Base-by-base conservation (phyloP, 2,888 invertebrate species). In the Sabatieria punctata region DNA sequence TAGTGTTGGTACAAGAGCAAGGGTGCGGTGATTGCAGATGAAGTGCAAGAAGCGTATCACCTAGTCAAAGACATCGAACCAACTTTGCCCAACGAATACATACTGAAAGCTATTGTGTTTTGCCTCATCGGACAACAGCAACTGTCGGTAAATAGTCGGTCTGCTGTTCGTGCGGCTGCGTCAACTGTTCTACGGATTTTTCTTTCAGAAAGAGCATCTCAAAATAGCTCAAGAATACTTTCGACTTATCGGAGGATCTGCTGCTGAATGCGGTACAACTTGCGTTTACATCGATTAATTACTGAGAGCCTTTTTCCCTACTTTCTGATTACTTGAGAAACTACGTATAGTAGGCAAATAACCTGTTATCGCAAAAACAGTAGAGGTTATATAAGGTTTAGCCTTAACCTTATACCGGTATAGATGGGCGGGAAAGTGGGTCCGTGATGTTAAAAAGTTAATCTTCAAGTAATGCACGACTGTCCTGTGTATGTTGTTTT, bases 201-300 rank as follows among this genome's bases (percentile, higher is more conserved):
- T 45, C 51, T 68, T 73, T 26, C 63, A 91, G 89, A 78, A 82
- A 54, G 93, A 97, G 55, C 83, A 89, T 63, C 74, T 93, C 56
- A 89, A 89, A 72, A 77, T 82, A 13, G 95, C 95, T 0, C 88
- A 95, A 64, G 88, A 91, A 66, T 93, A 85, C 67, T 86, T 91
- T 65, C 89, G 91, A 68, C 70, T 91, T 49, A 91, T 97, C 2
- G 95, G 95, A 46, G 86, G 88, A 54, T 93, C 91, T 0, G 80
- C 85, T 1, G 85, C 88, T 22, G 95, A 97, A 70, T 89, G 91
- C 65, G 72, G 70, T 70, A 57, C n/a, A n/a, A n/a, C n/a, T n/a
- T n/a, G 11, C 39, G 11, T 11, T 15, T 15, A 15, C 39, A 11
- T 11, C 11, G 4, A 19, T 39, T n/a, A 15, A n/a, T n/a, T n/a